Evolutionary conservation across 2,797 vertebrate genomes (phyloP).

Genomic region (Apodemus agrarius): DNA sequence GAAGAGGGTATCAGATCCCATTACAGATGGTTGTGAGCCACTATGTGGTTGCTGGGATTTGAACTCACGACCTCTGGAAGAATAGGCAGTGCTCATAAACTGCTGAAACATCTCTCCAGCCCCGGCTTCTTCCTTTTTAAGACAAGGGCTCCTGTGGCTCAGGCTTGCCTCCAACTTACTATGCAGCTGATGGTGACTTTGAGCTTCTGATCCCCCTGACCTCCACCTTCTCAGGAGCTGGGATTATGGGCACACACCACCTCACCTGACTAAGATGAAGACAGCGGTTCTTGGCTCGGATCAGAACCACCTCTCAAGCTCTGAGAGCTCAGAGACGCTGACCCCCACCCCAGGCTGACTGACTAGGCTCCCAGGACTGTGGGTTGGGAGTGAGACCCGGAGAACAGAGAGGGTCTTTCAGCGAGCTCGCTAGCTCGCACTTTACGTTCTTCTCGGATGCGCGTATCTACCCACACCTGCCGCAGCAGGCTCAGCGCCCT

Average conservation of each 20-base stretch:
- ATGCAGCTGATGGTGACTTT: not conserved
- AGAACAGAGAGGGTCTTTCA: not conserved
- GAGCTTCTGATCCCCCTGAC: not conserved
- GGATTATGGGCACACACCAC: not conserved
- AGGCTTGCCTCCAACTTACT: not conserved
- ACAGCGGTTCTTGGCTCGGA: not conserved
- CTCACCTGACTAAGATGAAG: not conserved
- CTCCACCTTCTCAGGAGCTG: not conserved
- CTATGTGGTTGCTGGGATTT: too few relatives aligned
- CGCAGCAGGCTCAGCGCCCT: fast-evolving
- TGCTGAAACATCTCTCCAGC: too few relatives aligned
- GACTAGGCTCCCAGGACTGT: not conserved
- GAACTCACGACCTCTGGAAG: too few relatives aligned
- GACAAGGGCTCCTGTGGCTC: not conserved
- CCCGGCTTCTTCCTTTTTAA: not conserved
- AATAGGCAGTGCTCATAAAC: too few relatives aligned
- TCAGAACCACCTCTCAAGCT: not conserved
- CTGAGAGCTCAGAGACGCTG: not conserved
- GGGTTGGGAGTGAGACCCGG: too few relatives aligned
- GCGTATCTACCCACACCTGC: not conserved
- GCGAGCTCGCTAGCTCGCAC: fast-evolving
- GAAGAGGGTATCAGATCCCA: too few relatives aligned
- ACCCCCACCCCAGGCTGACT: not conserved
- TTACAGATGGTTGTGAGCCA: too few relatives aligned
- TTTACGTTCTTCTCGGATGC: fast-evolving